Evolutionary conservation across 1,140 invertebrate genomes (phyloP).

Genomic region (Bombyx mandarina): DNA sequence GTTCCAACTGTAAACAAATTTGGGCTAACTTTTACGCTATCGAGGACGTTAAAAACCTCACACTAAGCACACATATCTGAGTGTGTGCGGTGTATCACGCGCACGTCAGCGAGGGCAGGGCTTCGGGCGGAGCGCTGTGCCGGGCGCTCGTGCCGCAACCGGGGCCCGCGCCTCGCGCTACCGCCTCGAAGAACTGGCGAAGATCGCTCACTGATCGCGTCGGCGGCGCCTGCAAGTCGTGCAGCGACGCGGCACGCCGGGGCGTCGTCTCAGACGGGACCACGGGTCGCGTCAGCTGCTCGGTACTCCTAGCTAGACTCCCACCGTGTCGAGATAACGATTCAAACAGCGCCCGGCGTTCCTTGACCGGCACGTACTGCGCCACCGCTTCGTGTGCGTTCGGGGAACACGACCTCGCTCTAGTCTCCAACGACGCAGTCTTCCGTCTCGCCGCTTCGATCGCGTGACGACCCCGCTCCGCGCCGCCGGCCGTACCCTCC

Average conservation of each 20-base stretch:
- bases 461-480: slow-evolving; percentile 43
- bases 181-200: slow-evolving; percentile 62
- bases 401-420: slow-evolving; percentile 59
- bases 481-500: slow-evolving; percentile 50
- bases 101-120: slow-evolving; percentile 55
- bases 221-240: slow-evolving; percentile 57
- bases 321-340: slow-evolving; percentile 46
- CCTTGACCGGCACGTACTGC: slow-evolving; percentile 53
- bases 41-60: too few species aligned
- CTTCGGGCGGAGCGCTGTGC: slow-evolving; percentile 44
- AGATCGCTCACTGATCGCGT: slow-evolving; percentile 58
- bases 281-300: slow-evolving; percentile 45
- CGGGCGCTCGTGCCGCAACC: slow-evolving; percentile 33
- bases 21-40: too few species aligned
- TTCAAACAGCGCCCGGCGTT: slow-evolving; percentile 54
- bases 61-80: background rate
- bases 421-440: slow-evolving; percentile 47
- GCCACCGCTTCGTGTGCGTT: slow-evolving; percentile 51
- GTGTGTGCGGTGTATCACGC: slow-evolving; percentile 25
- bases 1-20: too few species aligned
- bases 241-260: slow-evolving; percentile 49
- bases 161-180: slow-evolving; percentile 48
- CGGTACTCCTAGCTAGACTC: slow-evolving; percentile 50
- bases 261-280: slow-evolving; percentile 35
- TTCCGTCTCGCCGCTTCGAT: slow-evolving; percentile 57